Conservation (phyloP, 2,888 invertebrate genomes). For the Sicus ferrugineus region DNA sequence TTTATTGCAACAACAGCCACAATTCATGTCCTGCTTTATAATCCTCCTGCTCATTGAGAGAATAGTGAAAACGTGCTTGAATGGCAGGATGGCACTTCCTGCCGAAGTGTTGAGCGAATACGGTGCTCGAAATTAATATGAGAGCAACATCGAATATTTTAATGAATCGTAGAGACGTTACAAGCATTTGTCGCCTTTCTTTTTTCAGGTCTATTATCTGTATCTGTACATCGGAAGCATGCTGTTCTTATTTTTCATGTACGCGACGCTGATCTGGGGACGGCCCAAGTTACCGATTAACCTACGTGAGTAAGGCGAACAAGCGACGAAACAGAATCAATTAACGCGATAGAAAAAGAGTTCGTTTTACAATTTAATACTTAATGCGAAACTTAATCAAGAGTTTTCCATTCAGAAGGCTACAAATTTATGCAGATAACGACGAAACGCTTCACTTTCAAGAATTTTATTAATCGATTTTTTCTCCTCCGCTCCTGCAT, state of each 20-base stretch:
- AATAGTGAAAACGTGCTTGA: neutral
- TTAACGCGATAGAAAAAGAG: neutral
- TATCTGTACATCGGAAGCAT: conserved; percentile 89
- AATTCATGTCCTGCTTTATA: neutral
- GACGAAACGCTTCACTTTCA: neutral
- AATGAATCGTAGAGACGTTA: too few species aligned
- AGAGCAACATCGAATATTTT: too few species aligned
- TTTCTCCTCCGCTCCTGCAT: neutral
- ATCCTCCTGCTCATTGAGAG: neutral
- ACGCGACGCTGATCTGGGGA: conserved; percentile 77
- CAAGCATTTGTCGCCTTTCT: neutral
- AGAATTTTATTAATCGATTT: neutral
- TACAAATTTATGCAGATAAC: neutral
- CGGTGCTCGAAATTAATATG: too few species aligned
- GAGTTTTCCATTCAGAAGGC: neutral
- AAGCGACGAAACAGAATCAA: neutral
- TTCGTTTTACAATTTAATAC: neutral
- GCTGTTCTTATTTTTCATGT: conserved; percentile 84
- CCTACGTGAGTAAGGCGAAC: conserved; percentile 66
- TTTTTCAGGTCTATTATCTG: conserved; percentile 79
- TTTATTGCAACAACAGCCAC: neutral
- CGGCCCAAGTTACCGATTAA: conserved; percentile 68
- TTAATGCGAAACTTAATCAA: conserved; percentile 15
- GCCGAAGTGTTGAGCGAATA: too few species aligned
- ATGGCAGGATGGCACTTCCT: neutral